Base-by-base conservation (phyloP, 2,888 invertebrate species). In the Lithophane socia region DNA sequence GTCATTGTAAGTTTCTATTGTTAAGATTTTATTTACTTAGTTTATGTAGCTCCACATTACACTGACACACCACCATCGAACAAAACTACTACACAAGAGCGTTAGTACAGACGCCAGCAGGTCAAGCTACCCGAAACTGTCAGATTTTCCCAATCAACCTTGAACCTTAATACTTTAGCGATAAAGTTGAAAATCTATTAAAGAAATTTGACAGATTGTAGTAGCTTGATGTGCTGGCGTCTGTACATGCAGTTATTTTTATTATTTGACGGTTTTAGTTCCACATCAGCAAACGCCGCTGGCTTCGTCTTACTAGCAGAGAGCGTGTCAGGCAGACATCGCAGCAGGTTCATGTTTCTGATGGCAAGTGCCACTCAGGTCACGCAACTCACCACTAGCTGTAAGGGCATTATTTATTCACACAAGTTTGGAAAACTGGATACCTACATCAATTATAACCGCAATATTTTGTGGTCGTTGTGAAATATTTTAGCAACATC, bases 281-380 rank as follows among this genome's bases (percentile, higher is more conserved):
- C 94, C 68, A 93, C 95, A 78, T 93, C 95, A 88, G 95, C 95
- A 0, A 96, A 95, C 47, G 95, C 96, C 0, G 95, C 95, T 0
- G 95, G 90, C 0, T 95, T 94, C 80, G 95, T 95, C 24, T 87
- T 95, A 66, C 79, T 95, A 56, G 96, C 94, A 0, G 96, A 96
- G 84, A 94, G 93, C 67, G 92, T 93, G 0, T 94, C 95, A 0
- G 75, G 74, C 7, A 89, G 90, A 12, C 90, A 91, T 66, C 92
- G 96, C 9, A 93, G 93, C 79, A 88, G 91, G 4, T 94, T 93
- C 84, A 93, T 96, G 93, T 95, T 95, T 85, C 89, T 95, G 13
- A 94, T 95, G 94, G 94, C 94, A 16, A 94, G 94, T 64, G 90
- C 93, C 18, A 95, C 94, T 21, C 93, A 94, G 94, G 74, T 92